Percentiles rank a stretch among this genome's conserved stretches.
These are phyloP conservation scores for Sitta carolinensis DNA, from an alignment of 2,797 vertebrate species.

Conservation along the genomic window DNA sequence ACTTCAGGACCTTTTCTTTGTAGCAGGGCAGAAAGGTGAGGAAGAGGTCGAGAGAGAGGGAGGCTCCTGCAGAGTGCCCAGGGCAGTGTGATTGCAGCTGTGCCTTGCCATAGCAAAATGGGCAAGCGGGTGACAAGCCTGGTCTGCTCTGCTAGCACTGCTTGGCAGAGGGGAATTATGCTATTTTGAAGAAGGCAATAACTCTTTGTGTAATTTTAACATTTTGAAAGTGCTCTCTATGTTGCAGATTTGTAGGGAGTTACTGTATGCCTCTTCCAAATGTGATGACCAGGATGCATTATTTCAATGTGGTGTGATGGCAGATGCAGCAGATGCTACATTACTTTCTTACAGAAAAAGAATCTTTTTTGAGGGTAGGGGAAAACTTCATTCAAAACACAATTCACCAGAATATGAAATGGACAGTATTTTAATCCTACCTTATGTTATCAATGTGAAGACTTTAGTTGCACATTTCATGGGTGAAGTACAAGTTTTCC, in stretches of 20 bases:
- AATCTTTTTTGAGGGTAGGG: background rate
- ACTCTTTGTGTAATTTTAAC: constrained; percentile 24
- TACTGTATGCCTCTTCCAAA: background rate
- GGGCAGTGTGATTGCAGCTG: background rate
- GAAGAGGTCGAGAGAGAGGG: background rate
- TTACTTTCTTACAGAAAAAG: background rate
- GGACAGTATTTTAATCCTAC: background rate
- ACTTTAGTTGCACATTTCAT: background rate
- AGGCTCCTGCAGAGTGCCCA: background rate
- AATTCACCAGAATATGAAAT: background rate
- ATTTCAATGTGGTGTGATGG: background rate
- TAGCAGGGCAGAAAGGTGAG: background rate
- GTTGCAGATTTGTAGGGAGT: background rate
- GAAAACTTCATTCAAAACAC: background rate
- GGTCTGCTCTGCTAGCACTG: background rate
- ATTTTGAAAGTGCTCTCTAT: background rate
- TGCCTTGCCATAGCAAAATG: background rate
- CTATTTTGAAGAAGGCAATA: background rate
- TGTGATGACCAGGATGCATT: background rate
- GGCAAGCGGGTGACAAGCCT: background rate
- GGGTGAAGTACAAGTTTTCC: background rate
- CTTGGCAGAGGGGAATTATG: background rate
- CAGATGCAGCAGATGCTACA: background rate
- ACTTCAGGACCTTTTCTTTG: background rate
- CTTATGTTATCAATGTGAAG: background rate